Evolutionary conservation across 2,113 vertebrate species (phyloP).

Genomic region (Ammodytes marinus): DNA sequence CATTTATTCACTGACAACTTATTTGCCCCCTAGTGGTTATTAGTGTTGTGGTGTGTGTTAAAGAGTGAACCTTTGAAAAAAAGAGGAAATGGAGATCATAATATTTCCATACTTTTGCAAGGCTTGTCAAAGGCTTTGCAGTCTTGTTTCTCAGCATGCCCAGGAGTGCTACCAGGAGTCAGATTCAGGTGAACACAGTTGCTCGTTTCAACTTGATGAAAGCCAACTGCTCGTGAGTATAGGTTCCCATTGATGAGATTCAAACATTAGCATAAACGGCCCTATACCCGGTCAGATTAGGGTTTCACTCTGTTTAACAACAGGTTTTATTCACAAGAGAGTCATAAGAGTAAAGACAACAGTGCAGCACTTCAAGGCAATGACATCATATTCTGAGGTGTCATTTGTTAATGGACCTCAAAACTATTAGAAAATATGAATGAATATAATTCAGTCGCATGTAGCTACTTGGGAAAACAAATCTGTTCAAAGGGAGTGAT

Average conservation of each 20-base stretch:
- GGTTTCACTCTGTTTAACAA: not conserved
- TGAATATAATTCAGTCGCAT: not conserved
- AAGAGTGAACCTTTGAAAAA: not conserved
- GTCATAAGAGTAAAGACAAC: not conserved
- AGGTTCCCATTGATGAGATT: not conserved
- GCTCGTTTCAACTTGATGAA: not conserved
- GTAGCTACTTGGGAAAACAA: not conserved
- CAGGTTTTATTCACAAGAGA: not conserved
- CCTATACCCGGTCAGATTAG: not conserved
- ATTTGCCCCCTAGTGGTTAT: not conserved
- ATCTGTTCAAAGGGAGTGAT: not conserved
- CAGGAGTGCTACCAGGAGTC: not conserved
- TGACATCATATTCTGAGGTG: not conserved
- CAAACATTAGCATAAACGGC: not conserved
- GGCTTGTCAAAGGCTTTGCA: conserved; percentile 1
- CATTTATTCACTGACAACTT: too few relatives aligned
- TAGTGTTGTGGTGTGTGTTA: not conserved
- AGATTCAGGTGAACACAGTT: not conserved
- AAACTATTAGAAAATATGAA: not conserved
- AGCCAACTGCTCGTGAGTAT: not conserved
- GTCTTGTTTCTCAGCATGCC: not conserved
- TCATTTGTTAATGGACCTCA: not conserved
- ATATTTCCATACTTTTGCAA: conserved; percentile 7
- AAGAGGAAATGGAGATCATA: not conserved
- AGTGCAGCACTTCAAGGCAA: not conserved